Evolutionary conservation across 2,797 vertebrate genomes (phyloP).

Genomic region (Chanos chanos): DNA sequence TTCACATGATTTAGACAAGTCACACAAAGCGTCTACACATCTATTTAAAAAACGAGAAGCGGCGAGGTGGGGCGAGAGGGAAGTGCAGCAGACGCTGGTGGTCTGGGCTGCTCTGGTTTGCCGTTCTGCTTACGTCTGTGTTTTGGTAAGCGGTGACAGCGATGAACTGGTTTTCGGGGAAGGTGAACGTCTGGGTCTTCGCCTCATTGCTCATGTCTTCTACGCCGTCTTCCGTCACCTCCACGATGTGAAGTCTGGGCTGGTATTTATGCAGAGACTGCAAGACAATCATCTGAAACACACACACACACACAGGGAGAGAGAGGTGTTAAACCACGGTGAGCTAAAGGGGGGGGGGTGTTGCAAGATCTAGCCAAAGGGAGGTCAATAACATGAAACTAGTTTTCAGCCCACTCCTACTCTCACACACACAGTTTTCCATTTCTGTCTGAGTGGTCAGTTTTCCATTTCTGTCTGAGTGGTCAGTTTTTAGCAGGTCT

Average conservation of each 20-base stretch:
- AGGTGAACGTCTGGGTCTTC: conserved; percentile 94
- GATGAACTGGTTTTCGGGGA: conserved; percentile 96
- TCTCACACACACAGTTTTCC: not conserved
- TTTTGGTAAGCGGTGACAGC: conserved; percentile 98
- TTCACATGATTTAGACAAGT: not conserved
- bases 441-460: too few relatives aligned
- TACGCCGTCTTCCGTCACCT: conserved; percentile 94
- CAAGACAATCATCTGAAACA: conserved; percentile 91
- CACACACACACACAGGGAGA: conserved; percentile 11
- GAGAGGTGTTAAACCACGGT: conserved; percentile 39
- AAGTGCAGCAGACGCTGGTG: too few relatives aligned
- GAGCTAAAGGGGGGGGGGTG: conserved; percentile 18
- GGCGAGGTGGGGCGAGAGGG: conserved; percentile 1
- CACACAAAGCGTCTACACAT: conserved; percentile 9
- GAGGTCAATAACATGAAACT: too few relatives aligned
- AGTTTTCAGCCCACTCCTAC: too few relatives aligned
- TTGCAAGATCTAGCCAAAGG: not conserved
- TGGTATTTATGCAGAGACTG: conserved; percentile 98
- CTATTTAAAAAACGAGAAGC: not conserved
- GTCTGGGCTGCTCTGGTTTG: not conserved
- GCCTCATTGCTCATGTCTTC: conserved; percentile 92
- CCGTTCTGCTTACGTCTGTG: conserved; percentile 82
- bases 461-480: too few relatives aligned
- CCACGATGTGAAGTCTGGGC: conserved; percentile 93
- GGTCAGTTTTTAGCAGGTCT: too few relatives aligned